Percentiles rank a stretch among this genome's conserved stretches.
Conservation (phyloP, 2,888 invertebrate species). For the Bembecia ichneumoniformis region DNA sequence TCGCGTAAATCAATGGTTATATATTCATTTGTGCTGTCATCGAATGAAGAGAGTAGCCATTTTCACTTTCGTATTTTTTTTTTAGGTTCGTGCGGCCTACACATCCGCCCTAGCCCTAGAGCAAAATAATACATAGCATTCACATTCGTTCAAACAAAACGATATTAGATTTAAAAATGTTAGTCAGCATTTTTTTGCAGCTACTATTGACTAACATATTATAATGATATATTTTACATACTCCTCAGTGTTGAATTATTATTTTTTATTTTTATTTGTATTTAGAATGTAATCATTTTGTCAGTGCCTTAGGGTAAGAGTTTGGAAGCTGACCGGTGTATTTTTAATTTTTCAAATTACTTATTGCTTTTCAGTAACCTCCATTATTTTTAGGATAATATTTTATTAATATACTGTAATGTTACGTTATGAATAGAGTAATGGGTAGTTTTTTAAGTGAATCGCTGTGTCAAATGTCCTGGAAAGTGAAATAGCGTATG, state of each 20-base stretch:
- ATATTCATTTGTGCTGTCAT: too few species aligned
- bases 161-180: too few species aligned
- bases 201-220: conserved; percentile 37
- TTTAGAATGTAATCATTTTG: conserved; percentile 58
- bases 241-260: conserved; percentile 43
- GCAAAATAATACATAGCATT: too few species aligned
- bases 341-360: conserved; percentile 34
- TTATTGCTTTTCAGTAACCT: conserved; percentile 27
- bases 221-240: conserved; percentile 62
- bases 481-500: conserved; percentile 30
- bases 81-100: too few species aligned
- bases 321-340: conserved; percentile 35
- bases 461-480: conserved; percentile 59
- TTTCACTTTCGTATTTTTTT: too few species aligned
- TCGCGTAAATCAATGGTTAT: too few species aligned
- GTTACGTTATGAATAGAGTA: conserved; percentile 17
- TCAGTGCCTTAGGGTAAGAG: conserved; percentile 66
- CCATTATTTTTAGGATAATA: conserved; percentile 20
- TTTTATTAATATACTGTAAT: conserved; percentile 8
- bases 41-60: too few species aligned
- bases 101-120: too few species aligned
- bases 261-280: conserved; percentile 51
- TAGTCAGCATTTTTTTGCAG: conserved; percentile 15
- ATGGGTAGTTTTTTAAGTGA: conserved; percentile 19
- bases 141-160: too few species aligned